Conservation (phyloP, 2,797 vertebrate genomes). For the Odontamblyopus lacepedii region DNA sequence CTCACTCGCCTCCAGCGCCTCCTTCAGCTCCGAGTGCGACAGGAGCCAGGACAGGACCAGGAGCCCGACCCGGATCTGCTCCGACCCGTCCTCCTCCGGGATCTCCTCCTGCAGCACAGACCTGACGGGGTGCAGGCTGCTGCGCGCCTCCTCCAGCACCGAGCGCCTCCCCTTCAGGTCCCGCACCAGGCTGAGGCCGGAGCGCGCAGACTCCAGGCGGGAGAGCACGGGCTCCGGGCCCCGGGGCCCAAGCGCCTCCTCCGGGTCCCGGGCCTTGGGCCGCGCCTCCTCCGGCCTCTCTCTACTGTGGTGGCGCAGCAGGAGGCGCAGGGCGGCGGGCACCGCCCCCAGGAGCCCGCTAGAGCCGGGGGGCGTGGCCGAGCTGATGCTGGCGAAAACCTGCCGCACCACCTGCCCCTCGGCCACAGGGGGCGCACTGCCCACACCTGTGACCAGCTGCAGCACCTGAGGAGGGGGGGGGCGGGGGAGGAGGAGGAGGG, state of each 20-base stretch:
- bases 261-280: neutral
- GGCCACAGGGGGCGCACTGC: conserved; percentile 69
- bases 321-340: conserved; percentile 83
- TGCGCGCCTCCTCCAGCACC: neutral
- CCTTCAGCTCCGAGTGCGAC: conserved; percentile 86
- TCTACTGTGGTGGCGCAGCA: conserved; percentile 64
- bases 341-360: conserved; percentile 81
- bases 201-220: neutral
- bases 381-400: conserved; percentile 90
- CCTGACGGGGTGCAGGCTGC: neutral
- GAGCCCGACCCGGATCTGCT: conserved; percentile 82
- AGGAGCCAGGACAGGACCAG: conserved; percentile 87
- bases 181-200: neutral
- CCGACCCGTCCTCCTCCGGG: neutral
- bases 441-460: conserved; percentile 86
- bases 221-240: neutral
- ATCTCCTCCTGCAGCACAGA: neutral
- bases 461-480: conserved; percentile 74
- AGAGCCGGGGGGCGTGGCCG: conserved; percentile 81
- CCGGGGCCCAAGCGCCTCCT: neutral
- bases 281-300: neutral
- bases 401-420: conserved; percentile 87
- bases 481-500: too few relatives aligned
- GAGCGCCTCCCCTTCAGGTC: neutral
- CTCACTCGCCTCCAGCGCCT: conserved; percentile 82